These are phyloP conservation scores for Oostethus manadensis DNA, from an alignment of 2,113 vertebrate genomes.

Conservation along the genomic window DNA sequence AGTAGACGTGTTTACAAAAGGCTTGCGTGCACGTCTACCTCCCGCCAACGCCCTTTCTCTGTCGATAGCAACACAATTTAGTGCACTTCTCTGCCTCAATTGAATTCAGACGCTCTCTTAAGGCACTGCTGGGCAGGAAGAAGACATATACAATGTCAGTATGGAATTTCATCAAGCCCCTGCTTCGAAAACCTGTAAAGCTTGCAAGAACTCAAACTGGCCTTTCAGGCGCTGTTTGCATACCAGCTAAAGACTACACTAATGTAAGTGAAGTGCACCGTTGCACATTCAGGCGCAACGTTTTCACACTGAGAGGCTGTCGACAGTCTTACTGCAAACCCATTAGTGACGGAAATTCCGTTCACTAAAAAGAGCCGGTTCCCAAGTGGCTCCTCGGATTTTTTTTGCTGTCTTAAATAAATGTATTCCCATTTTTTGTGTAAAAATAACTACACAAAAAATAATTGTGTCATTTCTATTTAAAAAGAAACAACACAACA, in stretches of 20 bases:
- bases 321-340: too few species aligned
- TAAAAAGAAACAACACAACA: too few species aligned
- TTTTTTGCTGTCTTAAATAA: too few species aligned
- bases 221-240: slow-evolving; percentile 37
- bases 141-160: slow-evolving; percentile 67
- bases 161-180: slow-evolving; percentile 63
- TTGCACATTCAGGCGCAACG: neutral
- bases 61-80: slow-evolving; percentile 57
- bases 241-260: slow-evolving; percentile 35
- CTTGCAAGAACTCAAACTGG: slow-evolving; percentile 45
- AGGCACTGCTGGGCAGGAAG: slow-evolving; percentile 34
- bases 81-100: slow-evolving; percentile 31
- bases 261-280: slow-evolving; percentile 36
- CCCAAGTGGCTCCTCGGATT: too few species aligned
- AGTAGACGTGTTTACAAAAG: slow-evolving; percentile 11
- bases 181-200: slow-evolving; percentile 37
- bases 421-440: too few species aligned
- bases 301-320: too few species aligned
- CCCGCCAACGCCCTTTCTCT: slow-evolving; percentile 27
- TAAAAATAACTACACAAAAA: too few species aligned
- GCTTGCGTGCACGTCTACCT: slow-evolving; percentile 20
- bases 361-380: too few species aligned
- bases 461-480: too few species aligned
- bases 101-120: slow-evolving; percentile 48
- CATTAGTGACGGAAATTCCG: too few species aligned